Percentiles rank a stretch among this genome's conserved stretches.
Conservation (phyloP, 1,140 invertebrate genomes). For the Eubasilissa regina region DNA sequence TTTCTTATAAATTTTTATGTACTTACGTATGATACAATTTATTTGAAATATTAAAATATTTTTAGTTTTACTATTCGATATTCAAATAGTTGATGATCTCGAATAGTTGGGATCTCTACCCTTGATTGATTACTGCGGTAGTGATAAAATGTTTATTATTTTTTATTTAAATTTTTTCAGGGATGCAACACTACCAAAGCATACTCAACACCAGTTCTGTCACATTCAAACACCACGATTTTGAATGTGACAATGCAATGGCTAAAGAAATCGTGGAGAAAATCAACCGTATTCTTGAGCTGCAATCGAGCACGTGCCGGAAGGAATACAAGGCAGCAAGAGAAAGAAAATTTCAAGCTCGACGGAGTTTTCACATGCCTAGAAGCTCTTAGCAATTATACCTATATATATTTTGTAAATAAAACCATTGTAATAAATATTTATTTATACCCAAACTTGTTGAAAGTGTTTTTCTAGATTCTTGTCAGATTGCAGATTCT, state of each 20-base stretch:
- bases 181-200: constrained; percentile 63
- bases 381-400: constrained; percentile 54
- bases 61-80: too few species aligned
- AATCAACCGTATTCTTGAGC: constrained; percentile 89
- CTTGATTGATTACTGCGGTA: too few species aligned
- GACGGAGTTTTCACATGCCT: constrained; percentile 66
- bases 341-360: constrained; percentile 68
- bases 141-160: too few species aligned
- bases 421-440: too few species aligned
- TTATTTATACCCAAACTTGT: too few species aligned
- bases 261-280: constrained; percentile 90
- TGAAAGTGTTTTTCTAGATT: too few species aligned
- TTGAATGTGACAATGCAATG: constrained; percentile 83
- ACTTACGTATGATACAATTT: too few species aligned
- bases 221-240: constrained; percentile 89
- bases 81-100: too few species aligned
- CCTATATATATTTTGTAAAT: constrained; percentile 4
- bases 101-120: too few species aligned
- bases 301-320: constrained; percentile 82
- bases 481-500: too few species aligned
- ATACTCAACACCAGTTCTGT: constrained; percentile 67
- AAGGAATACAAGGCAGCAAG: constrained; percentile 79
- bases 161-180: constrained; percentile 61
- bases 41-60: too few species aligned
- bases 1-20: too few species aligned